Conservation (phyloP, 2,888 invertebrate genomes). For the Ormyrus nitidulus region DNA sequence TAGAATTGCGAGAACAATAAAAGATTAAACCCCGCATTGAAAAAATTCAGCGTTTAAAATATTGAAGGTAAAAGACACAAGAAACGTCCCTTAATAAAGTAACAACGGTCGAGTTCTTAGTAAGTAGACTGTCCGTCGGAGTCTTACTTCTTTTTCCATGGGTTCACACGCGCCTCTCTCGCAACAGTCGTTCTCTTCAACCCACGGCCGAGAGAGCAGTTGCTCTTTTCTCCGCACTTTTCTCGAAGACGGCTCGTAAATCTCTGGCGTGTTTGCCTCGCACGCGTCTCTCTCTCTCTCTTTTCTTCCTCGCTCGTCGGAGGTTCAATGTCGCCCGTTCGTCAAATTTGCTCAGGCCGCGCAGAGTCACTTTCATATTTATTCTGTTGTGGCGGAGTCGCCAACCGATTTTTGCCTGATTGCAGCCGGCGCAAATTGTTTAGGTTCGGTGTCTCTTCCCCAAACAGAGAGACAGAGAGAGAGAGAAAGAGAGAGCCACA, state of each 20-base stretch:
- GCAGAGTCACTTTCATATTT: slow-evolving; percentile 34
- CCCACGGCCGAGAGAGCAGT: slow-evolving; percentile 15
- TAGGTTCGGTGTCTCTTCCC: too few species aligned
- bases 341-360: slow-evolving; percentile 53
- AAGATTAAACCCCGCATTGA: too few species aligned
- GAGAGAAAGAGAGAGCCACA: neutral
- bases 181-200: neutral
- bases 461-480: too few species aligned
- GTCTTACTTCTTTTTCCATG: slow-evolving; percentile 5
- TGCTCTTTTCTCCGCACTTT: slow-evolving; percentile 46
- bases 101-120: slow-evolving; percentile 26
- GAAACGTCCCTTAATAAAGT: slow-evolving; percentile 10
- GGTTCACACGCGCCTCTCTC: slow-evolving; percentile 31
- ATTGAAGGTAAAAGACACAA: too few species aligned
- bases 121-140: neutral
- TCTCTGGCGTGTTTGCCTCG: slow-evolving; percentile 45
- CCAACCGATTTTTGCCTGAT: too few species aligned
- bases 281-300: neutral
- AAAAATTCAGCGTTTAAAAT: too few species aligned
- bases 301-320: slow-evolving; percentile 2
- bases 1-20: too few species aligned
- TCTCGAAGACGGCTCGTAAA: slow-evolving; percentile 46
- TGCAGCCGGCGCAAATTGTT: too few species aligned
- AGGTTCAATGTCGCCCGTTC: slow-evolving; percentile 48
- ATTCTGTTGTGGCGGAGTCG: slow-evolving; percentile 32